A percentile compares a stretch with the other conserved stretches of the same genome.
These are phyloP conservation scores for Stictonetta naevosa DNA, from an alignment of 2,113 vertebrate species.

Conservation along the genomic window DNA sequence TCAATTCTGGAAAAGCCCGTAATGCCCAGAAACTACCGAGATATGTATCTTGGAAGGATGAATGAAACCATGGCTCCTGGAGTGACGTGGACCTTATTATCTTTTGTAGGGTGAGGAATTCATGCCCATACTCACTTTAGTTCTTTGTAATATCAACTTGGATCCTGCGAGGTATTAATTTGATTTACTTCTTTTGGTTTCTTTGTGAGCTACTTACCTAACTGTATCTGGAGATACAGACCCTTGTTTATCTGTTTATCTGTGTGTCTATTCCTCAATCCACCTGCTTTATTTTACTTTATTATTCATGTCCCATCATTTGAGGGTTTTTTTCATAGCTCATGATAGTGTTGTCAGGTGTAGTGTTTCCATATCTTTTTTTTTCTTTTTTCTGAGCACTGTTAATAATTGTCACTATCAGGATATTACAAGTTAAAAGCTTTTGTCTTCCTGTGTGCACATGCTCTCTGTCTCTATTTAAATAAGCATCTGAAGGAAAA, in stretches of 20 bases:
- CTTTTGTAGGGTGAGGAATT: background rate
- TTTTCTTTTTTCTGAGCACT: background rate
- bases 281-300: conserved; percentile 6
- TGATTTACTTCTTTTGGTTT: background rate
- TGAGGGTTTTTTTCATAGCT: background rate
- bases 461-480: background rate
- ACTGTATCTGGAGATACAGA: background rate
- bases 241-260: background rate
- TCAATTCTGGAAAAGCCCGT: background rate
- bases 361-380: background rate
- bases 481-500: background rate
- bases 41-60: fast-evolving
- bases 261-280: background rate
- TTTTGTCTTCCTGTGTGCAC: background rate
- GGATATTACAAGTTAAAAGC: background rate
- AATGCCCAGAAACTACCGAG: background rate
- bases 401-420: background rate
- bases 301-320: background rate
- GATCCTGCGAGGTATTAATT: background rate
- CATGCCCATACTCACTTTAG: background rate
- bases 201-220: background rate
- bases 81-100: background rate
- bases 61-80: fast-evolving
- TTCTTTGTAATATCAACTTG: background rate
- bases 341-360: background rate